A percentile compares a stretch with the other conserved stretches of the same genome.
These are phyloP conservation scores for Mesorhabditis belari DNA, from an alignment of 2,888 invertebrate genomes.

Conservation along the genomic window DNA sequence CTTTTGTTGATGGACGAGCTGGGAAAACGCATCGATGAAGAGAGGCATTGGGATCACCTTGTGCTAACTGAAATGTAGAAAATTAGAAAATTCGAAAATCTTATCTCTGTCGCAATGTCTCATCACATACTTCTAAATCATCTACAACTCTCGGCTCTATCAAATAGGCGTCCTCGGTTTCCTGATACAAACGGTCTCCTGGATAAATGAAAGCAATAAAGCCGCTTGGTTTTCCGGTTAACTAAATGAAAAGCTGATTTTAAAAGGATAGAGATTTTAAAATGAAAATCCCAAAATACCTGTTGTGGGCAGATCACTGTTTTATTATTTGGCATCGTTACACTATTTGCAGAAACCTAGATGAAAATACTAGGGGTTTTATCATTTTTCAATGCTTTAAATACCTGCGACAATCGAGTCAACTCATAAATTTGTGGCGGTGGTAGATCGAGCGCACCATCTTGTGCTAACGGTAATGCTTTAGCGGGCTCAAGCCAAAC, in stretches of 20 bases:
- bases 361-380: too few relatives aligned
- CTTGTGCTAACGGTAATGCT: slow-evolving; percentile 14
- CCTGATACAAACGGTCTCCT: background rate
- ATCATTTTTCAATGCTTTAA: background rate
- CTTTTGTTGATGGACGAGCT: background rate
- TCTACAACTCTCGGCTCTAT: background rate
- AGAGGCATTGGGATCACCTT: background rate
- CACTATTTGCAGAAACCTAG: too few relatives aligned
- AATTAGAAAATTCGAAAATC: background rate
- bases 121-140: background rate
- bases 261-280: background rate
- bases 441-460: slow-evolving; percentile 33
- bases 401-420: slow-evolving; percentile 23
- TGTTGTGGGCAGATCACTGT: background rate
- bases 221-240: background rate
- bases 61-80: background rate
- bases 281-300: background rate
- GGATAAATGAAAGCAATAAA: background rate
- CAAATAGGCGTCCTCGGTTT: background rate
- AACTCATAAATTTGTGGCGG: slow-evolving; percentile 50
- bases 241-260: background rate
- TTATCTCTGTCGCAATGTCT: too few relatives aligned
- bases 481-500: slow-evolving; percentile 22
- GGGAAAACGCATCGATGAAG: background rate
- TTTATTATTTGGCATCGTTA: too few relatives aligned